These are phyloP conservation scores for Scalopus aquaticus DNA, from an alignment of 2,113 vertebrate genomes.

Conservation along the genomic window DNA sequence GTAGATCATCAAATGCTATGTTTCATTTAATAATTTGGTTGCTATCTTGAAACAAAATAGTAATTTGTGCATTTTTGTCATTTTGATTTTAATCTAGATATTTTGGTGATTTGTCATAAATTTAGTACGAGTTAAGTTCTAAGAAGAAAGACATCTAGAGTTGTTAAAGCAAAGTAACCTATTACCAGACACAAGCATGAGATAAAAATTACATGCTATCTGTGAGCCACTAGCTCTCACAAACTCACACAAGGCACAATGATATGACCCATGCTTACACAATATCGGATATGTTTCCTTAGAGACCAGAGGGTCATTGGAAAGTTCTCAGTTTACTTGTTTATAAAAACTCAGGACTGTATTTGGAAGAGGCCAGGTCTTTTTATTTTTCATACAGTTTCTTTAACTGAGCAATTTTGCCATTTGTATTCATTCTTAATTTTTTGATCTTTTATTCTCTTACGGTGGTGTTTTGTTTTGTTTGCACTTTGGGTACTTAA, in stretches of 20 bases:
- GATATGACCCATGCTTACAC: neutral
- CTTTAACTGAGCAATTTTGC: neutral
- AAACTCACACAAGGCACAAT: neutral
- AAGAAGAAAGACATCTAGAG: neutral
- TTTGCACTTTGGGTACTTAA: neutral
- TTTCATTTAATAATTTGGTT: neutral
- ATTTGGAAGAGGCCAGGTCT: fast-evolving
- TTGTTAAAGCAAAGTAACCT: neutral
- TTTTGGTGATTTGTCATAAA: neutral
- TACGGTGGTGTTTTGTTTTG: neutral
- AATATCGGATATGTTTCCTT: neutral
- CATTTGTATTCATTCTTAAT: neutral
- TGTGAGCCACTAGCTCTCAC: neutral
- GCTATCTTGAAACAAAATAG: neutral
- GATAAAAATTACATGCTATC: neutral
- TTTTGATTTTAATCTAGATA: neutral
- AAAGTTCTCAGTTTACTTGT: neutral
- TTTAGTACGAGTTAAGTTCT: neutral
- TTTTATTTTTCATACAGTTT: neutral
- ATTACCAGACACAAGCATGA: neutral
- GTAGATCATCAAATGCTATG: neutral
- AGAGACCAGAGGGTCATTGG: neutral
- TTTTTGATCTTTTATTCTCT: neutral
- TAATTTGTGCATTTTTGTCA: neutral
- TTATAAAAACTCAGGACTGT: neutral